Conservation (phyloP, 2,888 invertebrate genomes). For the Stegophylla sp. region DNA sequence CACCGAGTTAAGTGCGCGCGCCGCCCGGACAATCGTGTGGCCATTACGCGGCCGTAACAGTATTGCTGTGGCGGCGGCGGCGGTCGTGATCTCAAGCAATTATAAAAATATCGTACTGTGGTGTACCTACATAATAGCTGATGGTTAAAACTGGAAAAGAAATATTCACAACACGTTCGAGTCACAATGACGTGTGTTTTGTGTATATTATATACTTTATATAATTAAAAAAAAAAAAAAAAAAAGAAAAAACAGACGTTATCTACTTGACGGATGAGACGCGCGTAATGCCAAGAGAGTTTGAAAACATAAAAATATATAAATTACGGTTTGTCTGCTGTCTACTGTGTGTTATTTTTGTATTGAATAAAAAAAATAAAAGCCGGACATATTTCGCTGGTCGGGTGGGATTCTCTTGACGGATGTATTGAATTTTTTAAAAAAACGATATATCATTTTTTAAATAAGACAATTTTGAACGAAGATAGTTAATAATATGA, state of each 20-base stretch:
- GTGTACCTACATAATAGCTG: too few relatives aligned
- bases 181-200: too few relatives aligned
- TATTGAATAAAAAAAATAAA: too few relatives aligned
- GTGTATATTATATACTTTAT: not conserved
- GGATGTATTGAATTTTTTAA: too few relatives aligned
- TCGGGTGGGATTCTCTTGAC: too few relatives aligned
- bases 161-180: too few relatives aligned
- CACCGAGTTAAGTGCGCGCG: slow-evolving; percentile 9
- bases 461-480: too few relatives aligned
- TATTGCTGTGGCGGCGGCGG: not conserved
- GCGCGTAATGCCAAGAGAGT: not conserved
- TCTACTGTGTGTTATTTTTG: not conserved
- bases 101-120: slow-evolving; percentile 26
- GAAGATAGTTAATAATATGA: too few relatives aligned
- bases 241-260: too few relatives aligned
- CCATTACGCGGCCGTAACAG: not conserved
- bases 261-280: slow-evolving; percentile 10
- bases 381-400: too few relatives aligned
- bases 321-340: not conserved
- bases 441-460: too few relatives aligned
- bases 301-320: slow-evolving; percentile 1
- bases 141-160: too few relatives aligned
- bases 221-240: not conserved
- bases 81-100: slow-evolving; percentile 27
- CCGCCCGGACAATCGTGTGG: slow-evolving; percentile 15